These are phyloP conservation scores for Neuroscelio doddi DNA, from an alignment of 2,888 invertebrate species.

Conservation along the genomic window DNA sequence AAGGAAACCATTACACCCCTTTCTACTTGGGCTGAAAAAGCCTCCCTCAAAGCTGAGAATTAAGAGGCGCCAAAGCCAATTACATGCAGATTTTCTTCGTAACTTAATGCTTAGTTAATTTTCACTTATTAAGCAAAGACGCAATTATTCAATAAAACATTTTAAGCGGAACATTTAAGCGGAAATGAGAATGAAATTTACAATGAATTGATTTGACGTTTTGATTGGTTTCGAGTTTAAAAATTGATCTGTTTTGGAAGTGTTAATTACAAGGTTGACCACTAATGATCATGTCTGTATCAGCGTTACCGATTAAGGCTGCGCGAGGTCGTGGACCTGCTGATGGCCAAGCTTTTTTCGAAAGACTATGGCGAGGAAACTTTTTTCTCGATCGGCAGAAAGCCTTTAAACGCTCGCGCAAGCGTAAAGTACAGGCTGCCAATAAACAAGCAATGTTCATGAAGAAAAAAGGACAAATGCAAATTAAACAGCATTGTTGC, in stretches of 20 bases:
- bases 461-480: slow-evolving; percentile 53
- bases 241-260: not conserved
- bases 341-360: slow-evolving; percentile 80
- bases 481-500: slow-evolving; percentile 62
- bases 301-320: slow-evolving; percentile 69
- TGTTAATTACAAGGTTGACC: not conserved
- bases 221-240: too few species aligned
- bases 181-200: too few species aligned
- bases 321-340: slow-evolving; percentile 71
- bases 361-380: slow-evolving; percentile 82
- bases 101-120: too few species aligned
- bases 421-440: slow-evolving; percentile 60
- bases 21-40: slow-evolving; percentile 35
- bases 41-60: slow-evolving; percentile 43
- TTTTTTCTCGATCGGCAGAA: slow-evolving; percentile 71
- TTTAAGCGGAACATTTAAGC: too few species aligned
- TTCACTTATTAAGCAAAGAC: too few species aligned
- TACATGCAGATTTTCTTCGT: slow-evolving; percentile 24
- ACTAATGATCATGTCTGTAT: slow-evolving; percentile 65
- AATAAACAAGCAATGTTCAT: slow-evolving; percentile 49
- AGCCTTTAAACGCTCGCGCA: slow-evolving; percentile 61
- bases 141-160: too few species aligned
- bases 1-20: slow-evolving; percentile 45
- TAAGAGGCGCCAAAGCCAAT: slow-evolving; percentile 47
- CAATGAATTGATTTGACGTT: not conserved